Evolutionary conservation across 2,113 vertebrate genomes (phyloP), one percentile per base, ranked within the genome.

Genomic region (Nyctereutes procyonoides): DNA sequence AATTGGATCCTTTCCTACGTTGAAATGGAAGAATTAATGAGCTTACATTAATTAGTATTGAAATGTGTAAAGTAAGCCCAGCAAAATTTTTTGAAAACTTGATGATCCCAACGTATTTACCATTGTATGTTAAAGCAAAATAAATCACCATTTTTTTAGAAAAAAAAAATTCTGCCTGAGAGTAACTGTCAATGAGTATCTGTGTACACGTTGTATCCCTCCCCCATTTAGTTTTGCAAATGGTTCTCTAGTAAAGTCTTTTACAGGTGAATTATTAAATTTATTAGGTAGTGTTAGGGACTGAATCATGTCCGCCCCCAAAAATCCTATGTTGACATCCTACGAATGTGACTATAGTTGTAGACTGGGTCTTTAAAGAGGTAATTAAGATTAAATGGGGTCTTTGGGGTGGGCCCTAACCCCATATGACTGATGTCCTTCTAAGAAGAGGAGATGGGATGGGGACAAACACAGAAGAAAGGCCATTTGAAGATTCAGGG

Each of bases 51-150:
- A 16, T 98, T 92, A 99, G 98, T 99, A 98, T 99, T 99, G 98
- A 99, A 98, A 99, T 99, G 98, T 99, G 99, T 99, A 99, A 99
- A 99, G 99, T 98, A 98, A 99, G 98, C 97, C 97, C 99, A 99
- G 99, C 98, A 99, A 99, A 98, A 97, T 99, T 98, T 98, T 99
- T 98, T 73, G 20, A 62, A 96, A 96, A 94, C 56, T 87, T 98
- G 98, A 99, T 98, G 65, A 94, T 99, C 99, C 98, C 98, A 97
- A 98, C 98, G 98, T 99, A 99, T 99, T 99, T 98, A 99, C 98
- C 99, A 98, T 98, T 99, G 99, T 99, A 99, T 99, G 99, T 99
- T 99, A 99, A 99, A 99, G 98, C 98, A 99, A 99, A 98, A 98
- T 99, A 99, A 99, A 99, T 99, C 98, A 99, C 99, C 98, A 96